A percentile compares a stretch with the other conserved stretches of the same genome.
These are phyloP conservation scores for Drosophila birchii DNA, from an alignment of 2,888 invertebrate species.

Conservation along the genomic window DNA sequence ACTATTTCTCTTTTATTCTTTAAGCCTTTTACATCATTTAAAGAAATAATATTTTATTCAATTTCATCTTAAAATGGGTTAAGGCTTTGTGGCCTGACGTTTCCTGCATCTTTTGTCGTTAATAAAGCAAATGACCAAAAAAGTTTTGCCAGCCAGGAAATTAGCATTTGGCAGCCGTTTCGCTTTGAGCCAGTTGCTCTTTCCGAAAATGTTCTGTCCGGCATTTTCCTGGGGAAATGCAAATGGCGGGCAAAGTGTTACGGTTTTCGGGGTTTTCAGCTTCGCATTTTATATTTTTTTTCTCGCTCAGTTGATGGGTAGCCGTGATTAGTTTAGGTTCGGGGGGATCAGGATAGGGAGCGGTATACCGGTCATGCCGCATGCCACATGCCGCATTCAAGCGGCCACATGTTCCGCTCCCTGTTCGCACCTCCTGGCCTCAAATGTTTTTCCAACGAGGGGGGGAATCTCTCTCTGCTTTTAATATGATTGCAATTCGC, in stretches of 20 bases:
- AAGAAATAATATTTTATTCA: neutral
- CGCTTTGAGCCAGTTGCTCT: conserved; percentile 25
- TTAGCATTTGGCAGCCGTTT: conserved; percentile 54
- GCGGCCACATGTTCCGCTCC: conserved; percentile 21
- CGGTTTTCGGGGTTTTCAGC: conserved; percentile 32
- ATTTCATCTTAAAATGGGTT: conserved; percentile 15
- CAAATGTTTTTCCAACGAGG: conserved; percentile 53
- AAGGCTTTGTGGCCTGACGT: conserved; percentile 2
- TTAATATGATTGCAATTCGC: conserved; percentile 80
- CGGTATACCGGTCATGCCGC: conserved; percentile 21
- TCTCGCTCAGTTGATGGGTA: conserved; percentile 33
- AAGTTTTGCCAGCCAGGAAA: conserved; percentile 61
- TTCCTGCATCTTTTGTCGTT: conserved; percentile 40
- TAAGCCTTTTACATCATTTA: neutral
- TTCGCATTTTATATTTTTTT: conserved; percentile 5
- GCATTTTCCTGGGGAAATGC: conserved; percentile 32
- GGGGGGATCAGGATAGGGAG: conserved; percentile 3
- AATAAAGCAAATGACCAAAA: conserved; percentile 65
- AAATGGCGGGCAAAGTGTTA: conserved; percentile 53
- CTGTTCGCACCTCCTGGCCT: conserved; percentile 21
- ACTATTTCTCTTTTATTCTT: neutral
- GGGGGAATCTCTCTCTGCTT: conserved; percentile 45
- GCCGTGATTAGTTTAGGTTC: conserved; percentile 65
- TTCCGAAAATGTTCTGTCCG: neutral
- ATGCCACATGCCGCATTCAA: conserved; percentile 18